Base-by-base conservation (phyloP, 2,888 invertebrate genomes). In the Cryptus viduatorius region DNA sequence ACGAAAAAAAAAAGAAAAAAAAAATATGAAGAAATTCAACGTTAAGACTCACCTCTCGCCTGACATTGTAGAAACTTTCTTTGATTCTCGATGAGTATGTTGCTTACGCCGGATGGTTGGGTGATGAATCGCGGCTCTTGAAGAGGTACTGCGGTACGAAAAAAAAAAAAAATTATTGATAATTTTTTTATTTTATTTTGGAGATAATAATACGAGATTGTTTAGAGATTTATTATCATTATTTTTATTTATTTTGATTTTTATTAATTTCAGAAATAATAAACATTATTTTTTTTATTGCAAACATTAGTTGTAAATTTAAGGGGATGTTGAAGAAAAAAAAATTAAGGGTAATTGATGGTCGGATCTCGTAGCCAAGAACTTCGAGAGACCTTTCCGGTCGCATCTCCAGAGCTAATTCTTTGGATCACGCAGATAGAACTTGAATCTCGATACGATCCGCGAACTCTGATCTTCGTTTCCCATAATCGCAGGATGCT, bases 51-150 rank as follows among this genome's bases (percentile, higher is more conserved):
- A 97, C 98, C 98, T 93, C 97, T 95, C 19, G 98, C 98, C 94
- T 97, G 97, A 94, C 98, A 99, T 94, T 98, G 98, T 88, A 99
- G 95, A 93, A 98, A 97, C 95, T 98, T 98, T 68, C 97, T 97
- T 84, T 97, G 96, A 92, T 98, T 98, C 94, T 98, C 97, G 93
- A 96, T 96, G 88, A 98, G 97, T 92, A 98, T 96, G 92, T 97
- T 97, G 91, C 97, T 97, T 83, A 97, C 97, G 84, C 97, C 96
- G 68, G 98, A 97, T 56, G 98, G 98, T 92, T 97, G 97, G 90
- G 96, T 97, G 90, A 97, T 97, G 94, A 98, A 98, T 89, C 98
- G 95, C 75, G 98, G 98, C 83, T 98, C 97, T 94, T 98, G 98
- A 91, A 97, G 95, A 59, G 94, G 92, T 91, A 95, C 95, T 95